Conservation (phyloP, 2,113 vertebrate genomes). For the Aspidoscelis tigris region DNA sequence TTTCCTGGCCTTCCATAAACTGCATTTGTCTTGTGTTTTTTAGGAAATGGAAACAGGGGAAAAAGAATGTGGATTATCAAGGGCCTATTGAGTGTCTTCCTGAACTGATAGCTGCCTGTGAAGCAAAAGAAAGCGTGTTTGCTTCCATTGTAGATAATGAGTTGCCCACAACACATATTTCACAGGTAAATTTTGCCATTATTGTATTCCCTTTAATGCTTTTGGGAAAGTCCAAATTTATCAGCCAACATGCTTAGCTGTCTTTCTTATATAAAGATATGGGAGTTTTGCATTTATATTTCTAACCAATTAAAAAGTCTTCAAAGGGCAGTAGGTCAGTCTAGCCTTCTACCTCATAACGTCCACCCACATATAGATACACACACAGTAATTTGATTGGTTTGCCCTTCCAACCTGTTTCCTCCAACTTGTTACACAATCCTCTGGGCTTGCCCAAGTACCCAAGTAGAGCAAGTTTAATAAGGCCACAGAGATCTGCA, state of each 20-base stretch:
- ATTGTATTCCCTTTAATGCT: neutral
- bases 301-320: neutral
- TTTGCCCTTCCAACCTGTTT: too few relatives aligned
- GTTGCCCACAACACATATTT: conserved; percentile 77
- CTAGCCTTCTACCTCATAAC: neutral
- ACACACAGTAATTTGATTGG: neutral
- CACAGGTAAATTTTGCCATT: conserved; percentile 81
- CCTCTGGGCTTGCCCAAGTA: too few relatives aligned
- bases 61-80: conserved; percentile 69
- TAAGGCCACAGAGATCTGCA: too few relatives aligned
- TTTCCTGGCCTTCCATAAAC: neutral
- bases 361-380: neutral
- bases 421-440: too few relatives aligned
- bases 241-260: conserved; percentile 23
- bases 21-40: conserved; percentile 42
- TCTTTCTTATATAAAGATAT: neutral
- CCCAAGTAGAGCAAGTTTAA: too few relatives aligned
- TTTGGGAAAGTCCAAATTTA: conserved; percentile 17
- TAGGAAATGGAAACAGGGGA: conserved; percentile 84
- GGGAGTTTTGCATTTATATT: neutral
- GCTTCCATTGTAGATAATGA: conserved; percentile 80
- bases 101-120: conserved; percentile 89
- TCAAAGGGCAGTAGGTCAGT: neutral
- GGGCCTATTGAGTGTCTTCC: conserved; percentile 90
- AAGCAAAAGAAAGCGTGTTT: conserved; percentile 85